Base-by-base conservation (phyloP, 2,888 invertebrate species). In the Deladenus siricidicola region DNA sequence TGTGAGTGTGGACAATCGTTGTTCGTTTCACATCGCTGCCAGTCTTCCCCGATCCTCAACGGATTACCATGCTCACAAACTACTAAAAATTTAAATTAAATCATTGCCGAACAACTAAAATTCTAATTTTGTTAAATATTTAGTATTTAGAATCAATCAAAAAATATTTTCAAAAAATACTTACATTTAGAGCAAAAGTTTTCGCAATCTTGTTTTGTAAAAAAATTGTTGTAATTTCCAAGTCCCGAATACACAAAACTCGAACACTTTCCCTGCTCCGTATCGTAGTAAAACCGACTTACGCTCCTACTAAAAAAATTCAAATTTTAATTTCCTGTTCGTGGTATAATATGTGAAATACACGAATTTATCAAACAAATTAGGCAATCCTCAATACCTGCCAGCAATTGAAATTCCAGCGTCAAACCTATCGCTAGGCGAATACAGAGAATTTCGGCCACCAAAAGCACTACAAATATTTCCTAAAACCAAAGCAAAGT, bases 161-260 rank as follows among this genome's bases (percentile, higher is more conserved):
- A 44, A 1, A 34, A 56, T 14, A 39, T n/a, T 45, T n/a, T 10
- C 21, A 4, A n/a, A 4, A 24, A 34, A 6, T 24, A 39, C 64
- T 52, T 45, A 74, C 74, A 59, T 63, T 73, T 75, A 6, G 74
- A 71, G 44, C 74, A 74, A 62, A 74, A 75, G 6, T 63, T 62
- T 55, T 74, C 74, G 42, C 76, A 76, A 50, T 76, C 75, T 47
- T 72, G 69, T 51, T 75, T 72, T 0, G 73, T 74, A 24, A 67
- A 45, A 55, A 76, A 76, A 55, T 75, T 76, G 58, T 76, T 76
- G 58, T 68, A 77, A 48, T 76, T 76, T 26, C 77, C 78, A 17
- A 77, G 69, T 17, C 73, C 65, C 17, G 72, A 67, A 59, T 70
- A 76, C 23, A 71, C 49, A 60, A 78, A 78, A 44, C 69, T 78